Base-by-base conservation (phyloP, 2,113 vertebrate species). In the Alethe castanea region DNA sequence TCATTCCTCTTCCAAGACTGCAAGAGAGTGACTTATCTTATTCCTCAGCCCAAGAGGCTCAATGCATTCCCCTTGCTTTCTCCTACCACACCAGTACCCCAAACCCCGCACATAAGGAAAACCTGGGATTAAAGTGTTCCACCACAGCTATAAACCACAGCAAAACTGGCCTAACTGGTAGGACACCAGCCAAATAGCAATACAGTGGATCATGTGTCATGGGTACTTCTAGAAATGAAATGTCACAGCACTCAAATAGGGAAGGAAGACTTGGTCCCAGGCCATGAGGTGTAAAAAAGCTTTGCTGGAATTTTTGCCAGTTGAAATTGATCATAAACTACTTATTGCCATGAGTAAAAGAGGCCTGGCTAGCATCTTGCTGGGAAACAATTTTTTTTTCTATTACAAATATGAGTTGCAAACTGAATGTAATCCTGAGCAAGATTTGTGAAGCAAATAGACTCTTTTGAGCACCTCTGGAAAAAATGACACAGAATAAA, bases 161-260 rank as follows among this genome's bases (percentile, higher is more conserved):
- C 52, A 95, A 86, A 95, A 96, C 92, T 88, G 72, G 67, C 76
- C 71, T 86, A 90, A 81, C 95, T 95, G 90, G 80, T 90, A 94
- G 94, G 92, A 95, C 31, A 78, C 38, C 14, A 90, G 95, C 86
- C 91, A 97, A 95, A 29, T 31, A 78, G 72, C 80, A 94, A 93
- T 74, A 54, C 66, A 60, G 88, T 81, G 83, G 88, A 86, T 96
- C 92, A 78, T 90, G 47, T 95, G 92, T 96, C 90, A 81, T 66
- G 83, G 48, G 86, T 86, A 88, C 94, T 96, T 94, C 88, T 13
- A 96, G 95, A 91, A 96, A 95, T 90, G 54, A 94, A 94, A 96
- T 88, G 82, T 90, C 90, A 96, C 79, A 86, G 92, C 29, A 60
- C 64, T 92, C 83, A 88, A 70, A 92, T 86, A 91, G 82, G 72